Base-by-base conservation (phyloP, 2,888 invertebrate genomes). In the Lithophane leautieri region DNA sequence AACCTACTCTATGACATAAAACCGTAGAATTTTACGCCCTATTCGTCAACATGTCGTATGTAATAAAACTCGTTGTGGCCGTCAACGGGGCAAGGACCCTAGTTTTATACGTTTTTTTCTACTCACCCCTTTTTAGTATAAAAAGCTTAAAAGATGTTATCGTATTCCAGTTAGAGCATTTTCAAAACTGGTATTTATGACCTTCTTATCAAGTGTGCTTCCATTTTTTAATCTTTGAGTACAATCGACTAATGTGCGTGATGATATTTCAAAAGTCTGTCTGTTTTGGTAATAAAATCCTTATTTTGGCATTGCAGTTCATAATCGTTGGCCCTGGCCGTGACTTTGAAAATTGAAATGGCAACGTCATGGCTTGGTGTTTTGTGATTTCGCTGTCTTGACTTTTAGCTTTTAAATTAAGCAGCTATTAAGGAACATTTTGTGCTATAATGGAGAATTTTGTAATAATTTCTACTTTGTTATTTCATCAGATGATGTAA, bases 31-130 rank as follows among this genome's bases (percentile, higher is more conserved):
- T 93, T 90, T 90, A 92, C 90, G 88, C 90, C 89, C 91, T 92
- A 93, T 94, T 93, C 94, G 93, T 95, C 94, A 95, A 92, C 93
- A 91, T 93, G 93, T 93, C 92, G 91, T 93, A 91, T 88, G 91
- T 92, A 93, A 94, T 95, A 95, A 94, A 95, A 94, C 93, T 93
- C 91, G 91, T 92, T 92, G 90, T 88, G 91, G 90, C 90, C 93
- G 92, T 94, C 93, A 93, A 90, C 92, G 88, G 93, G 90, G 91
- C 94, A 94, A 92, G 91, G 92, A 94, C 94, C 93, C 89, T 88
- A 90, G 78, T 91, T 93, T 93, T 92, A 91, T 91, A 85, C 83
- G 81, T 87, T 89, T 90, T 84, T 91, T 87, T 93, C 92, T 89
- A 89, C 91, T 91, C 87, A 94, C 94, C 94, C 94, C 92, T 93